Conservation (phyloP, 1,140 invertebrate genomes). For the Aculops lycopersici region DNA sequence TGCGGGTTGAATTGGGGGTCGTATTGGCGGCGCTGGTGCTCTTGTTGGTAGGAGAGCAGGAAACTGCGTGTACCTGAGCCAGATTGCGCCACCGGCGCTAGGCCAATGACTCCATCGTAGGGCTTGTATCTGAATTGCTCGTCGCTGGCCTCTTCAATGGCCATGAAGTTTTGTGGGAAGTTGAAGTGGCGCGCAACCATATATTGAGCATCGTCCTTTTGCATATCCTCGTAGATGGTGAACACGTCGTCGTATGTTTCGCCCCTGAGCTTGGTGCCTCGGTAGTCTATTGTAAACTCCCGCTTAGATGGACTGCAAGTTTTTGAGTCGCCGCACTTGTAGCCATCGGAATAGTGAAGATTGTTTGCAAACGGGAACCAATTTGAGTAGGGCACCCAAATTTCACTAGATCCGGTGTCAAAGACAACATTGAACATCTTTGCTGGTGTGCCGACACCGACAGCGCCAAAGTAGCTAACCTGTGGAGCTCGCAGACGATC, state of each 20-base stretch:
- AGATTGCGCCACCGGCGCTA: background rate
- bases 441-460: background rate
- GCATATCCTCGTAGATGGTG: background rate
- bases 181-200: too few species aligned
- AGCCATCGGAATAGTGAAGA: background rate
- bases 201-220: background rate
- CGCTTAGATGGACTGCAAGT: background rate
- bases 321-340: background rate
- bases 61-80: background rate
- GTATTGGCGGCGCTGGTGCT: too few species aligned
- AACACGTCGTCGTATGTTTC: background rate
- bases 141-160: background rate
- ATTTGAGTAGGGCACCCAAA: background rate
- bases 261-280: background rate
- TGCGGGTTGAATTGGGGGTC: too few species aligned
- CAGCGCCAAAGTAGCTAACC: background rate
- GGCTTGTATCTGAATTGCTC: background rate
- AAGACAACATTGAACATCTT: background rate
- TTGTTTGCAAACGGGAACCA: background rate
- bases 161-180: background rate
- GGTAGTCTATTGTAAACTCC: background rate
- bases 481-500: too few species aligned
- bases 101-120: background rate
- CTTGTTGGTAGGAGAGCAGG: too few species aligned
- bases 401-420: background rate